Evolutionary conservation across 2,797 vertebrate genomes (phyloP).

Genomic region (Corythornis leucogaster): DNA sequence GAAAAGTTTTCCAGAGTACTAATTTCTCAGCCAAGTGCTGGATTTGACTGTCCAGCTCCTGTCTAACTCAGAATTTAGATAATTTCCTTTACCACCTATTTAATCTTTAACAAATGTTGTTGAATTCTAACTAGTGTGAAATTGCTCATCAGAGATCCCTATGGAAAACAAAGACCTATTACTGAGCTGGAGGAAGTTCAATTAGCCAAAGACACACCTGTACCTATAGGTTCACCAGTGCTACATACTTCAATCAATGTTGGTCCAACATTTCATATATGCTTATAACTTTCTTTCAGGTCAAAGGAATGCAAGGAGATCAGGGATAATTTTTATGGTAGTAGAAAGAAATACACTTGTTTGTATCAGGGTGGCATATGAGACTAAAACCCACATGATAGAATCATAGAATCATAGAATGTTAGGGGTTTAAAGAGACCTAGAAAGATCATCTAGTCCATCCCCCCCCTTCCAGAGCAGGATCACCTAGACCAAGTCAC

Average conservation of each 20-base stretch:
- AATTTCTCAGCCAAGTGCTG: not conserved
- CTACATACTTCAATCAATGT: accelerated
- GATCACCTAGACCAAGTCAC: no score
- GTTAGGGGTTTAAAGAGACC: no score
- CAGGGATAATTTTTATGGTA: not conserved
- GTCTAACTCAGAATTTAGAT: not conserved
- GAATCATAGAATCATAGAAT: not conserved
- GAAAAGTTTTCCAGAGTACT: not conserved
- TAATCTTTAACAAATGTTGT: not conserved
- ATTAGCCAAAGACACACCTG: not conserved
- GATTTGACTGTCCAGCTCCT: not conserved
- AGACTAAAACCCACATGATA: not conserved
- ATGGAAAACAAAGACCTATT: not conserved
- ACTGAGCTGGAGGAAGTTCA: not conserved
- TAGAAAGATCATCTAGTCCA: no score
- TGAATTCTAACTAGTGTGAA: not conserved
- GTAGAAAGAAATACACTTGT: not conserved
- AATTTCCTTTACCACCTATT: not conserved
- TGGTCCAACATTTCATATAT: not conserved
- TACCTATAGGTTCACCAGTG: not conserved
- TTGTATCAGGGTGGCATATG: not conserved
- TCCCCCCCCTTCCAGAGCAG: no score
- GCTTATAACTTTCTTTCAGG: not conserved
- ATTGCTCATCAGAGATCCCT: not conserved
- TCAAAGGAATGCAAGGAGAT: not conserved